Base-by-base conservation (phyloP, 2,888 invertebrate genomes). In the Aelia acuminata region DNA sequence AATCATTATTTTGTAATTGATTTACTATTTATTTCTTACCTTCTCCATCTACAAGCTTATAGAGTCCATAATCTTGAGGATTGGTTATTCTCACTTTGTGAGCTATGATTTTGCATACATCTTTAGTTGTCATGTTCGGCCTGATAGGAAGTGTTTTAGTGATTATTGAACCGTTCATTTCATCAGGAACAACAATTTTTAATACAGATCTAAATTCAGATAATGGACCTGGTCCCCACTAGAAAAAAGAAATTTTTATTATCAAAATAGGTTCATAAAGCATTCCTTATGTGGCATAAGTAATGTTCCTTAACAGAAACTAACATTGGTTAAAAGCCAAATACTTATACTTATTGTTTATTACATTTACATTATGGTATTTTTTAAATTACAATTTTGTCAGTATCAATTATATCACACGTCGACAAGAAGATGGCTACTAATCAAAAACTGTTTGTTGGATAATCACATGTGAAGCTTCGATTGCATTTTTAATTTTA, bases 21-120 rank as follows among this genome's bases (percentile, higher is more conserved):
- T 70, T 15, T 4, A 80, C n/a, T 80, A 80, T 31, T 57, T 53
- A 22, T 49, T 89, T 90, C 91, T 92, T 92, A 97, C 97, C 97
- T 94, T 97, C 96, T 91, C 98, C 98, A 92, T 97, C 96, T 88
- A 97, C 96, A 89, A 98, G 93, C 90, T 97, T 96, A 92, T 97
- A 98, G 88, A 99, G 94, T 88, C 97, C 98, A 92, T 98, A 98
- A 92, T 99, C 98, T 93, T 98, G 98, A 31, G 98, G 98, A 93
- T 98, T 99, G 89, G 98, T 98, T 91, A 99, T 97, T 91, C 97
- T 95, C 89, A 98, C 97, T 92, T 98, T 98, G 92, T 98, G 98
- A 26, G 98, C 98, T 88, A 99, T 96, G 91, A 98, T 97, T 87
- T 98, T 96, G 93, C 98, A 98, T 88, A 99, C 96, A 93, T 98